Evolutionary conservation across 2,113 vertebrate species (phyloP), one percentile per base, ranked within the genome.

Genomic region (Macquaria ambigua): DNA sequence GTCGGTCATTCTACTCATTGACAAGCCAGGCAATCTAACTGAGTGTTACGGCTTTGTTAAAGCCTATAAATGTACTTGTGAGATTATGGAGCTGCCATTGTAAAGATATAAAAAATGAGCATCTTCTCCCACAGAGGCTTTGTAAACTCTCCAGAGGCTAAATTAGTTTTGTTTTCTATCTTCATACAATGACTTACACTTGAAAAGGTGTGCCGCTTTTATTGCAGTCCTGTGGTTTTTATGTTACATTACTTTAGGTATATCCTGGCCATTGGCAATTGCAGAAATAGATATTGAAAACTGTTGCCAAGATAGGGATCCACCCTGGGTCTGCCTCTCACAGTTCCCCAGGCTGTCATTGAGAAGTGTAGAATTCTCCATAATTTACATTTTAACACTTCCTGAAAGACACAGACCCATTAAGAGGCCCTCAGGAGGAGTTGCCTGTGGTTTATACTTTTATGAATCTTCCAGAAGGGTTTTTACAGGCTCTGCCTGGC

Each of bases 331-430:
- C 73, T 77, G 56, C 66, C 81, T 62, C 61, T 85, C 82, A 84
- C 67, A 80, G 82, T 70, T 90, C 91, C 91, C 92, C 52, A 52
- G 89, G 81, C 89, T 85, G 85, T 89, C 89, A 84, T 93, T 90
- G 74, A 87, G 75, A 75, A 80, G 87, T 80, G 87, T 87, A 92
- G 86, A 90, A 91, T 80, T 89, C 83, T 87, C 87, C 75, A 89
- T 90, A 73, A 94, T 94, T 94, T 94, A 91, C 87, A 93, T 91
- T 93, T 90, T 89, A 92, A 90, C 92, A 81, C 84, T 92, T 85
- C 62, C 86, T 89, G 80, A 89, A 93, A 93, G 91, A 93, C 92
- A 91, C 64, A 83, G 81, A 16, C 61, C 87, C 91, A 93, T 94
- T 93, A 91, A 83, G 76, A 75, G 77, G 61, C 86, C 86, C 86